Conservation (phyloP, 2,888 invertebrate species). For the Dascillus cervinus region DNA sequence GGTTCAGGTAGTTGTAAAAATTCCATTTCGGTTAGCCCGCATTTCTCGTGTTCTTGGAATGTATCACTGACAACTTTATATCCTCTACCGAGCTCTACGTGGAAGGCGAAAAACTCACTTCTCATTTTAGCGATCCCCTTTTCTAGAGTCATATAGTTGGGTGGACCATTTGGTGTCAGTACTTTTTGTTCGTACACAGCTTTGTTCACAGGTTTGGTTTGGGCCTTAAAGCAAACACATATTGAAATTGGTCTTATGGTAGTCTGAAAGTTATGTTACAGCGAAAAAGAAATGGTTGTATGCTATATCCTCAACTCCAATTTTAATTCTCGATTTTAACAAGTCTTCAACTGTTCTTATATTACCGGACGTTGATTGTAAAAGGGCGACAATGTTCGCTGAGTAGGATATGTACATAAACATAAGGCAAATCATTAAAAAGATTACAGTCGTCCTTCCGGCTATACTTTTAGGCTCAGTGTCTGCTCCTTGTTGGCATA, state of each 20-base stretch:
- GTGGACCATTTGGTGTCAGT: constrained; percentile 50
- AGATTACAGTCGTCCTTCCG: constrained; percentile 40
- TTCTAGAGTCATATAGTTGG: constrained; percentile 51
- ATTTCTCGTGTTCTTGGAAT: constrained; percentile 63
- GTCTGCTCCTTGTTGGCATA: constrained; percentile 45
- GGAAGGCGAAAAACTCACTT: constrained; percentile 58
- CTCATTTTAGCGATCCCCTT: constrained; percentile 53
- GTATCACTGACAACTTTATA: constrained; percentile 60
- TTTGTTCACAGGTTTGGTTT: constrained; percentile 24
- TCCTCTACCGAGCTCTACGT: constrained; percentile 57
- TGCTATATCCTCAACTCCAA: constrained; percentile 55
- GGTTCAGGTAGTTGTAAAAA: constrained; percentile 49
- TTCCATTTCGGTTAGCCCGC: constrained; percentile 56
- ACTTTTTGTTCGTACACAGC: constrained; percentile 57
- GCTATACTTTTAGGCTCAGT: constrained; percentile 40
- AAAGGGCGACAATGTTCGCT: constrained; percentile 59
- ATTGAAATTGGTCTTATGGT: no score
- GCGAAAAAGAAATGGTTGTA: constrained; percentile 52
- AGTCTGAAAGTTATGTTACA: constrained; percentile 37
- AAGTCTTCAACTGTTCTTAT: constrained; percentile 50
- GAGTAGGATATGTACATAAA: constrained; percentile 58
- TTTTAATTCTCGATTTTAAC: constrained; percentile 49
- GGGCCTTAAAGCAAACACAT: no score
- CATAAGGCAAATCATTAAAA: constrained; percentile 41
- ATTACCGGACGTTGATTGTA: constrained; percentile 54